phyloP scores from a whole-genome alignment of 2,888 invertebrate species.

The Cheilosia vulpina region DNA sequence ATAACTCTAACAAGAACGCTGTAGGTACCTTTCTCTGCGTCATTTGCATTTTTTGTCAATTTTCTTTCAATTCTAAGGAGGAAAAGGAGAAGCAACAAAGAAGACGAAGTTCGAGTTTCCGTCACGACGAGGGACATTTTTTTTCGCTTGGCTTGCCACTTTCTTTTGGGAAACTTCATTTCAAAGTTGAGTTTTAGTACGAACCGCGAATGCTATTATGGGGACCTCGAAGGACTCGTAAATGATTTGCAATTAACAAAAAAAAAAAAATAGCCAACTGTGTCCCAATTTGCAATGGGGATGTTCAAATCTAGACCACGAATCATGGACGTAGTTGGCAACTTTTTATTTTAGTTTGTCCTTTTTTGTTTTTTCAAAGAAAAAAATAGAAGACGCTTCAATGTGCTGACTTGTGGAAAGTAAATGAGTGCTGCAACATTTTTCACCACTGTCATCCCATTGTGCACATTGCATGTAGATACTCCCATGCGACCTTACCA shows the following conservation, averaged over 20 bases:
- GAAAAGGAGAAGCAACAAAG: conserved; percentile 11
- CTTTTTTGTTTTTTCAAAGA: conserved; percentile 12
- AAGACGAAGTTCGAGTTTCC: conserved; percentile 52
- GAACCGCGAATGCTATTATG: conserved; percentile 68
- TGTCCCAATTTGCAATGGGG: conserved; percentile 73
- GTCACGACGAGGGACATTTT: conserved; percentile 49
- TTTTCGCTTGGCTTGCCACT: conserved; percentile 36
- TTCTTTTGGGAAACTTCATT: conserved; percentile 51
- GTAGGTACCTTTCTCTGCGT: conserved; percentile 65
- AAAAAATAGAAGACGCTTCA: conserved; percentile 20
- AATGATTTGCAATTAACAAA: conserved; percentile 74
- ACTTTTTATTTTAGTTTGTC: conserved; percentile 53
- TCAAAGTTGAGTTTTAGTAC: conserved; percentile 47
- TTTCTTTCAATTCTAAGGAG: conserved; percentile 46
- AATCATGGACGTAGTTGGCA: conserved; percentile 65
- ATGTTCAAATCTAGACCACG: conserved; percentile 74
- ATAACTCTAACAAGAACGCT: conserved; percentile 48
- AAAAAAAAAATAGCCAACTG: conserved; percentile 45
- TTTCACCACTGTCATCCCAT: conserved; percentile 72
- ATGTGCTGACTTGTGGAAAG: conserved; percentile 75
- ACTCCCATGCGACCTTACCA: conserved; percentile 65
- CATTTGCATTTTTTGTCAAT: conserved; percentile 75
- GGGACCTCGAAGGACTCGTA: conserved; percentile 69
- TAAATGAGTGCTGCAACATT: conserved; percentile 74
- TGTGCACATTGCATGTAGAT: conserved; percentile 67